A percentile compares a stretch with the other conserved stretches of the same genome.
Conservation (phyloP, 2,113 vertebrate species). For the Calyptomena viridis region DNA sequence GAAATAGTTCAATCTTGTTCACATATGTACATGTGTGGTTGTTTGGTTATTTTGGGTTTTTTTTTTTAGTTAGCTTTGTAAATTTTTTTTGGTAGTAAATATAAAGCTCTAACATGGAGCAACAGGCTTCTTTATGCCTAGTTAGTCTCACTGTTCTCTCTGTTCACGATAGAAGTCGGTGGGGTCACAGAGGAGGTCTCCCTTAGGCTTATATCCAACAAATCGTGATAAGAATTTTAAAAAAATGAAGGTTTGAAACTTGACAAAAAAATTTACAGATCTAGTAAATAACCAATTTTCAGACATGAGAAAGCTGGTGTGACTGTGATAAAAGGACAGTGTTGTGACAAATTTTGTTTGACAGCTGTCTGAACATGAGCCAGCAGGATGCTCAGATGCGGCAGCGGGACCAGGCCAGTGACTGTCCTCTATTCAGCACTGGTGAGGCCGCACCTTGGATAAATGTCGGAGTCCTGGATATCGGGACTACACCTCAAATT, state of each 20-base stretch:
- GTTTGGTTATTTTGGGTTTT: background rate
- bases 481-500: too few species aligned
- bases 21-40: background rate
- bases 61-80: background rate
- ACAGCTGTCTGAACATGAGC: background rate
- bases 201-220: background rate
- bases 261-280: background rate
- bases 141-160: background rate
- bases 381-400: background rate
- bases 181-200: background rate
- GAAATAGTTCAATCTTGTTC: background rate
- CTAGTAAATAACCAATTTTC: background rate
- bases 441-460: background rate
- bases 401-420: background rate
- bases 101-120: background rate
- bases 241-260: background rate
- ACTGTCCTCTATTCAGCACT: background rate
- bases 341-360: background rate
- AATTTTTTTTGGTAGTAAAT: background rate
- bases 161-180: background rate
- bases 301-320: background rate
- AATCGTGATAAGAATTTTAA: background rate
- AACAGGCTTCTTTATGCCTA: background rate
- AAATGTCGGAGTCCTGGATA: too few species aligned
- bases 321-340: background rate